Evolutionary conservation across 2,888 invertebrate genomes (phyloP).

Genomic region (Agrochola macilenta): DNA sequence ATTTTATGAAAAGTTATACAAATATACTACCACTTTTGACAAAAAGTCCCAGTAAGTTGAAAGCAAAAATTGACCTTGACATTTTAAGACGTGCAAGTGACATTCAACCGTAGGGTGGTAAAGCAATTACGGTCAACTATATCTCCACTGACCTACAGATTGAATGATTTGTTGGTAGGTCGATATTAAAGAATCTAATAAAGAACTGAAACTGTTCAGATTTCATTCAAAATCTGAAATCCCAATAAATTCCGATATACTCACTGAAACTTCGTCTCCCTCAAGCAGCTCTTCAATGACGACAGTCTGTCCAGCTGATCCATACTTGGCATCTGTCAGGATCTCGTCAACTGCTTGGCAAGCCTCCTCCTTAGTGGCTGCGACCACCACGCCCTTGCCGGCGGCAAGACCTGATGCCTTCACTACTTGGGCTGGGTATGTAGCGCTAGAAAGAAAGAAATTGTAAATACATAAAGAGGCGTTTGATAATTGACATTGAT

Average conservation of each 20-base stretch:
- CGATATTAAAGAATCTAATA: no score
- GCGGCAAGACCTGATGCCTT: constrained; percentile 99
- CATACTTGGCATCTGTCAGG: constrained; percentile 94
- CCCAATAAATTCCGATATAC: constrained; percentile 65
- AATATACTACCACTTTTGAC: background rate
- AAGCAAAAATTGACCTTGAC: background rate
- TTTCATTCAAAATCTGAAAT: background rate
- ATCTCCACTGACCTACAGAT: background rate
- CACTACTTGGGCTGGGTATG: constrained; percentile 96
- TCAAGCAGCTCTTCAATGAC: constrained; percentile 97
- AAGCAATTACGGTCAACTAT: no score
- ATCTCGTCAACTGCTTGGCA: constrained; percentile 96
- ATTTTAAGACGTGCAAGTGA: background rate
- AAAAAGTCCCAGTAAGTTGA: background rate
- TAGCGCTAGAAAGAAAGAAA: constrained; percentile 89
- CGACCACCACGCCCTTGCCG: constrained; percentile 99
- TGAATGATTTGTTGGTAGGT: background rate
- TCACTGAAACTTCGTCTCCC: constrained; percentile 98
- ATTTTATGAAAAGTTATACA: no score
- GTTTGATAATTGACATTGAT: no score
- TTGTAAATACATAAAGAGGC: background rate
- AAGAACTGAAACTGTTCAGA: background rate
- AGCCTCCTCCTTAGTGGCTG: constrained; percentile 94
- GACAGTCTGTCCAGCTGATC: constrained; percentile 95
- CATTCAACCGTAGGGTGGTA: no score